Base-by-base conservation (phyloP, 2,888 invertebrate genomes). In the Spicauda simplicius region DNA sequence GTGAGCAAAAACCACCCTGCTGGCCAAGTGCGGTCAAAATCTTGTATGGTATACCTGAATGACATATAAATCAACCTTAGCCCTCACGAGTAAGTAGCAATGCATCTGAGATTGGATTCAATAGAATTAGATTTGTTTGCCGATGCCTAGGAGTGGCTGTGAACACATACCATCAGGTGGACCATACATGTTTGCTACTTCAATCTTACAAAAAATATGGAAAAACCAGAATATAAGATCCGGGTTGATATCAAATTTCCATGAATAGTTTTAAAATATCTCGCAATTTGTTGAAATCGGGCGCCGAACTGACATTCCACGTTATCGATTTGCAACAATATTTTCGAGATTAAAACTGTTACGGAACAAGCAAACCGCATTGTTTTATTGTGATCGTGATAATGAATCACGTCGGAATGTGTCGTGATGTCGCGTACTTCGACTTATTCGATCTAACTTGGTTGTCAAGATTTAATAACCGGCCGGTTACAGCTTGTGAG, bases 391-490 rank as follows among this genome's bases (percentile, higher is more conserved):
- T 71, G 73, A 72, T 74, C 72, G 71, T 71, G 73, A 70, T 71
- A 76, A 77, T 80, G 80, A 82, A 75, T 82, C 81, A 81, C 70
- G 69, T 54, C 52, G 77, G 76, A 77, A 80, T 77, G 77, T 73
- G 73, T 72, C 64, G 45, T n/a, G 41, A 45, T 45, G 45, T 69
- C 66, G 61, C 45, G 62, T 58, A 64, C 62, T 68, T 71, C 69
- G 53, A 48, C 57, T 66, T 33, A 8, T 33, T 66, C 66, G 60
- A 66, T 65, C 57, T 64, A 64, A 59, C 62, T 67, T 69, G 58
- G 62, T 69, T 66, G 66, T 69, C 68, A 68, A 53, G 25, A 54
- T 19, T 19, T 68, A 30, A 41, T 57, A 37, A 50, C 50, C 8
- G 3, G 18, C 50, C 50, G 18, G 50, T 50, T 50, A 50, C 37